Evolutionary conservation across 2,113 vertebrate species (phyloP), one percentile per base, ranked within the genome.

Genomic region (Callipepla squamata): DNA sequence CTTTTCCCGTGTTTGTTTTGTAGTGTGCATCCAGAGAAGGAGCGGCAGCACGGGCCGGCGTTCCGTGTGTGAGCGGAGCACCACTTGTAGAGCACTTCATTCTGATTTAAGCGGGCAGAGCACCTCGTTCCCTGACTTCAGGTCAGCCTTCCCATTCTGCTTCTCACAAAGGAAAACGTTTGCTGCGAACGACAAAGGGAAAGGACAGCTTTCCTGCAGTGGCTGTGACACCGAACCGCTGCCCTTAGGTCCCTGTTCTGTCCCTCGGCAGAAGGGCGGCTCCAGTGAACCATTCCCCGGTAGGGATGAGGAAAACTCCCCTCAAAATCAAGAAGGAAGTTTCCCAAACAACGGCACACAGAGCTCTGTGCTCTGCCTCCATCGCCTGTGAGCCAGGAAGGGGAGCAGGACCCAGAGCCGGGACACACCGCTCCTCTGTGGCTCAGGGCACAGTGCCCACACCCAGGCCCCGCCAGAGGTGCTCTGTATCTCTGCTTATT

Each of bases 171-270:
- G 80, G 95, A 96, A 90, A 96, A 66, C 67, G 79, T 85, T 93
- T 92, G 30, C 90, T 85, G 73, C 91, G 93, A 97, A 92, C 85
- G 95, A 95, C 82, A 75, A 74, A 94, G 92, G 95, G 93, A 94
- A 96, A 96, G 93, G 42, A 77, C 66, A 81, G 61, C 87, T 93
- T 80, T 25, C 88, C 83, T 38, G 32, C 62, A 87, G 68, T 95
- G 92, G 91, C 87, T 87, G 83, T 62, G 83, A 85, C 80, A 95
- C 92, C 89, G 93, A 92, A 90, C 80, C 66, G 74, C 47, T 66
- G 57, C 80, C 80, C 92, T 95, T 87, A 62, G 68, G 55, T 25
- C 93, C 55, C 34, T 86, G 38, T 91, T 83, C 67, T 57, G 81
- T 82, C n/a, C 61, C 61, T 75, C 38, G 58, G 88, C 77, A 57